Evolutionary conservation across 2,113 vertebrate species (phyloP).

Genomic region (Thomomys bottae): DNA sequence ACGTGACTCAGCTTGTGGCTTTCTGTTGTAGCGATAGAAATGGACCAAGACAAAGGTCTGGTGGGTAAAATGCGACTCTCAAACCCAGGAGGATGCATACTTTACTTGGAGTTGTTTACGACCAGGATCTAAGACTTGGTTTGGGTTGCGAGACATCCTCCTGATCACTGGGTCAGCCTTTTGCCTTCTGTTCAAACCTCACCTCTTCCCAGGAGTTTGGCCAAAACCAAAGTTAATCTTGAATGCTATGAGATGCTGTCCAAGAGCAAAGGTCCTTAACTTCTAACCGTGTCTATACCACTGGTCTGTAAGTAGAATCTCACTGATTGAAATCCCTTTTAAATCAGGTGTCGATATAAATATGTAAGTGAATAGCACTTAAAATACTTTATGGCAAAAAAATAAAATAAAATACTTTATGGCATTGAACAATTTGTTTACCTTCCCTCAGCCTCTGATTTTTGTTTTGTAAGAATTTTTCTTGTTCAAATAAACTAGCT

Average conservation of each 20-base stretch:
- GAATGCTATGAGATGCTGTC: not conserved
- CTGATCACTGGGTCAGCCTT: not conserved
- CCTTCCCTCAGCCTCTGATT: constrained; percentile 6
- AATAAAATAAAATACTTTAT: not conserved
- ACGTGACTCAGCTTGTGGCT: not conserved
- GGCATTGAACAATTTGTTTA: not conserved
- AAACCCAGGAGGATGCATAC: not conserved
- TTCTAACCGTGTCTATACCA: not conserved
- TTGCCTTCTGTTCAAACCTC: too few relatives aligned
- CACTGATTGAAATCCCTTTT: not conserved
- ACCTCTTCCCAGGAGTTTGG: not conserved
- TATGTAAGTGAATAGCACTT: not conserved
- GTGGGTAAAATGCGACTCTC: not conserved
- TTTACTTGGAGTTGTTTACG: not conserved
- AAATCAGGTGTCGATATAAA: not conserved
- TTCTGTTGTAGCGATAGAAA: not conserved
- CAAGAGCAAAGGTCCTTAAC: too few relatives aligned
- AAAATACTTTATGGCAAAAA: not conserved
- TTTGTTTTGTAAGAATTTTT: not conserved
- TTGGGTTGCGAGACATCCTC: not conserved
- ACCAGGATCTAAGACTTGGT: not conserved
- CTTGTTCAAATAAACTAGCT: not conserved
- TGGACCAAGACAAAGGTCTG: not conserved
- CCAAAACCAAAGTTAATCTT: not conserved
- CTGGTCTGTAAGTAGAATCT: not conserved